Percentiles rank a stretch among this genome's conserved stretches.
Conservation (phyloP, 2,888 invertebrate species). For the Arctia plantaginis region DNA sequence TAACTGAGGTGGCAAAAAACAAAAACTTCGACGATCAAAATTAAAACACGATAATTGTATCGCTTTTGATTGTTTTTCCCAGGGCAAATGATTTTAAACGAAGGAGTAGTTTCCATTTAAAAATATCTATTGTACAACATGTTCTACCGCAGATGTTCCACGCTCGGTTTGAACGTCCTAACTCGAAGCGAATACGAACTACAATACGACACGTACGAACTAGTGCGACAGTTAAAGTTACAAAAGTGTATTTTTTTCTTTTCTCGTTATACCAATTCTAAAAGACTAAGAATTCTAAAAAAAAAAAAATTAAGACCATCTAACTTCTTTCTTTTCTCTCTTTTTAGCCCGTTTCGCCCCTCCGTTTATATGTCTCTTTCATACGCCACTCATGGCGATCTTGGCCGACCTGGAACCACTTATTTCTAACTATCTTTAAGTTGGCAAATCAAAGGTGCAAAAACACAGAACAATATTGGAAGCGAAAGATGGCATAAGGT, state of each 20-base stretch:
- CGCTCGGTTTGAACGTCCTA: neutral
- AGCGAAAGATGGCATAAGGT: neutral
- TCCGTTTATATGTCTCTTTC: fast-evolving
- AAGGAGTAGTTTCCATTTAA: neutral
- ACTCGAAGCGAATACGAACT: constrained; percentile 18
- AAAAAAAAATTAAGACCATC: too few relatives aligned
- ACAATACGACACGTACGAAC: constrained; percentile 13
- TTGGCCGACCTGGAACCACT: too few relatives aligned
- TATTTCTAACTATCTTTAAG: too few relatives aligned
- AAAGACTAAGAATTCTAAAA: too few relatives aligned
- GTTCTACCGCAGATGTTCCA: neutral
- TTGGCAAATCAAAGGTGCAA: too few relatives aligned
- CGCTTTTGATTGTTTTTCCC: neutral
- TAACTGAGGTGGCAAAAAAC: too few relatives aligned
- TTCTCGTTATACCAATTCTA: neutral
- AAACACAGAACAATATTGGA: neutral
- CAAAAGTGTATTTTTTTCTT: neutral
- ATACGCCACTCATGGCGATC: too few relatives aligned
- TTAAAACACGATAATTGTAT: neutral
- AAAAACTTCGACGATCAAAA: neutral
- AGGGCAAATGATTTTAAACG: too few relatives aligned
- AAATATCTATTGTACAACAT: neutral
- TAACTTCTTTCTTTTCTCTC: too few relatives aligned
- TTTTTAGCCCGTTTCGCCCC: neutral
- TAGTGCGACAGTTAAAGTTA: constrained; percentile 3